Evolutionary conservation across 2,113 vertebrate species (phyloP), one percentile per base, ranked within the genome.

Genomic region (Callocephalon fimbriatum): DNA sequence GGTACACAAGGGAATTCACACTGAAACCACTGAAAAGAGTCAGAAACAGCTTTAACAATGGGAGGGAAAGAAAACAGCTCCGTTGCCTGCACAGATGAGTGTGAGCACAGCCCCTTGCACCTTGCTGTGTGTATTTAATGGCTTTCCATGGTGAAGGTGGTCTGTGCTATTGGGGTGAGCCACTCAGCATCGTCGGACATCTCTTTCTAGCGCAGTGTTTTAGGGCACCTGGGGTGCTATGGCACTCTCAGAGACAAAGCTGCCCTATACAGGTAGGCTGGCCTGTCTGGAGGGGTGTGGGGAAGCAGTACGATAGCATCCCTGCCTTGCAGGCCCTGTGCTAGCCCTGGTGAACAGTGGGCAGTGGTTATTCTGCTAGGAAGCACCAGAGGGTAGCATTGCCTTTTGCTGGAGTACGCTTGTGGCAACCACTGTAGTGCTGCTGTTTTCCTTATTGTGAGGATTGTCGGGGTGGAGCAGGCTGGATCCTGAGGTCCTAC

Each of bases 211-310:
- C 1, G 7, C 1, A 1, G 15, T 4, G 0, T 27, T 58, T 37
- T 14, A 10, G 56, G 37, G 72, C 37, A 7, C 8, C 31, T 4
- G 5, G 7, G 8, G 9, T 7, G 10, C 16, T 42, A 2, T 0
- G 31, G 17, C 3, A 6, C 21, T 22, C 6, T 5, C 3, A 2
- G 32, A 0, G 26, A 1, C 3, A 8, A 37, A 73, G 23, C 35
- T 23, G 14, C 0, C 1, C 0, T 29, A 7, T 7, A 5, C 40
- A 8, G 16, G 2, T 1, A 15, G 7, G 6, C 4, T 19, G 25
- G 15, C 2, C 12, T 13, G 11, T 10, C 3, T 8, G 15, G 15
- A 11, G 8, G 15, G 10, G 5, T 17, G 26, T 1, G 17, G 42
- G 32, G 19, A 13, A 29, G 66, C 31, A 21, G 25, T 1, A 1